Percentiles rank a stretch among this genome's conserved stretches.
These are phyloP conservation scores for Neotragus moschatus DNA, from an alignment of 2,113 vertebrate genomes.

Conservation along the genomic window DNA sequence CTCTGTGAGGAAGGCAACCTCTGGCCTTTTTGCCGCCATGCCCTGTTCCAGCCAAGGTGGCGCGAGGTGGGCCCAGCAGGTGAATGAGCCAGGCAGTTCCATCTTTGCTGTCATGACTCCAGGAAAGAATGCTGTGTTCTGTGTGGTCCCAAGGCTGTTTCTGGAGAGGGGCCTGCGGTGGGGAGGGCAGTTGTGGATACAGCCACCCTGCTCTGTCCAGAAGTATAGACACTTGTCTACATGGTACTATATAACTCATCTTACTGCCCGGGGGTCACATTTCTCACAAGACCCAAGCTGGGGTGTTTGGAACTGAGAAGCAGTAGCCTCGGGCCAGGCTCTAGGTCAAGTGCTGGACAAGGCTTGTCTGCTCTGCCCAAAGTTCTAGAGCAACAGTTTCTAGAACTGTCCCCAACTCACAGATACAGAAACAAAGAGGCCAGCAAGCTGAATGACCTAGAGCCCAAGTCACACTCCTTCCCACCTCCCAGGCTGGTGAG, in stretches of 20 bases:
- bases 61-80: neutral
- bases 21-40: neutral
- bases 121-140: neutral
- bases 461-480: neutral
- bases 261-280: neutral
- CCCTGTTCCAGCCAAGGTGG: neutral
- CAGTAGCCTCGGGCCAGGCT: neutral
- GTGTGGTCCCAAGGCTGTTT: neutral
- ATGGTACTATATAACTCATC: neutral
- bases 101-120: neutral
- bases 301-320: neutral
- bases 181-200: neutral
- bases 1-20: neutral
- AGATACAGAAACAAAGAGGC: neutral
- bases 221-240: neutral
- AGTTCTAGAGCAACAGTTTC: neutral
- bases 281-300: neutral
- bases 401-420: neutral
- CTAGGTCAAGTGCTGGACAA: neutral
- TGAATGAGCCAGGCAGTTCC: neutral
- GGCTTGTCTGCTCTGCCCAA: neutral
- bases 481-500: neutral
- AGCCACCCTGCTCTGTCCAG: fast-evolving
- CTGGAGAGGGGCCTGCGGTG: fast-evolving
- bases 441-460: neutral